Base-by-base conservation (phyloP, 2,797 vertebrate species). In the Perdix hodgsoniae region DNA sequence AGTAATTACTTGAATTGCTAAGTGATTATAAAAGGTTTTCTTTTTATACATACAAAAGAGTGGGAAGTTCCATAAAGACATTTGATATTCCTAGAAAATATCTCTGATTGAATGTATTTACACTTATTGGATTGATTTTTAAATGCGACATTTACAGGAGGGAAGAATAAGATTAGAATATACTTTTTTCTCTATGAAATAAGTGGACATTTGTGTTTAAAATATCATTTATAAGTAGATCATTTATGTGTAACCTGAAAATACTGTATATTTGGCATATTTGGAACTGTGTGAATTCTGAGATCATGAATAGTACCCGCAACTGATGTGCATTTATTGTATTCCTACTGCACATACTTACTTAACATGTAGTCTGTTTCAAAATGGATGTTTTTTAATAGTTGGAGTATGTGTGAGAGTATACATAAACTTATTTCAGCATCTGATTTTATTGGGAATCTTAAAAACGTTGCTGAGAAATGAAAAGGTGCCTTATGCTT, bases 171-270 rank as follows among this genome's bases (percentile, higher is more conserved):
- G 26, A 72, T 85, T 87, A 72, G 69, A 92, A 75, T 49, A 11
- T 8, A 31, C 42, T 83, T 33, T 90, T 86, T 79, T 52, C 27
- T 91, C 9, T 80, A 24, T 88, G 60, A 83, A 91, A 71, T 73
- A 94, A 92, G 18, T 91, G 33, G 9, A 31, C 31, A 40, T 83
- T 86, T 94, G 64, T 76, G 39, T 91, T 37, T 57, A 67, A 91
- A 90, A 54, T 77, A 39, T 40, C 42, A 77, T 93, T 93, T 91
- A 77, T 61, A 80, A 91, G 76, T 42, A 79, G 60, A 15, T 71
- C 75, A 42, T 86, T 90, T 81, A 81, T 75, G 86, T 83, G 21
- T 14, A 84, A 47, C 35, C 77, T 8, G 82, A 33, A 91, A 92
- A 70, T 44, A 37, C 42, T n/a, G 4, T 15, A 2, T 49, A 27